These are phyloP conservation scores for Microctonus brassicae DNA, from an alignment of 2,888 invertebrate species.

Conservation along the genomic window DNA sequence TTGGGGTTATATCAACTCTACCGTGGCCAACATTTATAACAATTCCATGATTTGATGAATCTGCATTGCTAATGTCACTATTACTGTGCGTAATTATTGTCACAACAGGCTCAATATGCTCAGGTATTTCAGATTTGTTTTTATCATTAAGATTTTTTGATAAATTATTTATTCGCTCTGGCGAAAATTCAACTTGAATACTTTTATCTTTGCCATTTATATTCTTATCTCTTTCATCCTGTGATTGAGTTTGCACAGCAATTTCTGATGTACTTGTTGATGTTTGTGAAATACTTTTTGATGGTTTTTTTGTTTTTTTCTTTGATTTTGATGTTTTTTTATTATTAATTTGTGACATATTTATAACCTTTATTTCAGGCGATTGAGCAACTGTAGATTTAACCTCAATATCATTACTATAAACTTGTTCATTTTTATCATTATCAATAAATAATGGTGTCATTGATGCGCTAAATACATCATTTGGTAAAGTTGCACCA, in stretches of 20 bases:
- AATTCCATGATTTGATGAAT: conserved; percentile 47
- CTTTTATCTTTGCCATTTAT: conserved; percentile 49
- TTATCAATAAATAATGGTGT: conserved; percentile 54
- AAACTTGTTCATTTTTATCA: conserved; percentile 10
- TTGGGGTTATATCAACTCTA: conserved; percentile 56
- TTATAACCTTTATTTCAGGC: conserved; percentile 62
- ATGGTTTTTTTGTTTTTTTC: conserved; percentile 40
- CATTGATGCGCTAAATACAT: conserved; percentile 59
- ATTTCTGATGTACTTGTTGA: conserved; percentile 48
- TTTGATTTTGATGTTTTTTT: conserved; percentile 37
- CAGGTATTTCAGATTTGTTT: conserved; percentile 13
- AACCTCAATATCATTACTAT: conserved; percentile 10
- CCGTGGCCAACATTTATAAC: conserved; percentile 56
- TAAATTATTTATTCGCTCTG: neutral
- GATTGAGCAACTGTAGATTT: conserved; percentile 40
- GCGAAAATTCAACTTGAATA: conserved; percentile 49
- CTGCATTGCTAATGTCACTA: conserved; percentile 48
- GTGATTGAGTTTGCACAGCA: conserved; percentile 54
- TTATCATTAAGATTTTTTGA: conserved; percentile 7
- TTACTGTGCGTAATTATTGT: conserved; percentile 54
- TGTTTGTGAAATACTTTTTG: neutral
- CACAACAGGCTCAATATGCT: conserved; percentile 56
- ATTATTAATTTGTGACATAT: conserved; percentile 51
- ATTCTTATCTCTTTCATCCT: conserved; percentile 42
- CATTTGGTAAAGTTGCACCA: conserved; percentile 60